Base-by-base conservation (phyloP, 2,113 vertebrate species). In the Elephas maximus region DNA sequence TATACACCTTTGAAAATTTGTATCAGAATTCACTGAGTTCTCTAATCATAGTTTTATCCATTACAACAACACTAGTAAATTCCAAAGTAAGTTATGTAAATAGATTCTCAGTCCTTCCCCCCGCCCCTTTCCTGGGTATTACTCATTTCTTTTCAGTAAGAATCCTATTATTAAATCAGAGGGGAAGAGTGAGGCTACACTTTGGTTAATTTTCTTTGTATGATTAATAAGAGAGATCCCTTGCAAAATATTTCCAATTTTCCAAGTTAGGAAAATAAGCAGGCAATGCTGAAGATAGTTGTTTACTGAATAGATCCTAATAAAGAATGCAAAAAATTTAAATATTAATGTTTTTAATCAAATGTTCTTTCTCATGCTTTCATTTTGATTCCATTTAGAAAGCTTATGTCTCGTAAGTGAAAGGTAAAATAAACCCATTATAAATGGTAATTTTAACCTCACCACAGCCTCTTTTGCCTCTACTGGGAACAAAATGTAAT, bases 161-260 rank as follows among this genome's bases (percentile, higher is more conserved):
- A 90, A 94, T 78, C 12, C 44, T 73, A 74, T 33, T 67, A 88
- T 24, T 7, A 84, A 91, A 15, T 33, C 96, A 44, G 53, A 95
- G 33, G n/a, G n/a, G n/a, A 63, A 73, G 94, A 73, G 11, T 53
- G 41, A 26, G 10, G 63, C 18, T 91, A 4, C 77, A 48, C 76
- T 86, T 82, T 96, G 37, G 69, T 94, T 94, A 53, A 84, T 73
- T 80, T 94, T 45, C 44, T 86, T 84, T 88, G 30, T 53, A 94
- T 7, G 37, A 37, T 37, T 37, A 83, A 84, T 94, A 71, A 90
- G 37, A 21, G 26, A 92, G 26, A 81, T 45, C 2, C 65, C 33
- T 87, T 88, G 28, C n/a, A 86, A 80, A n/a, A 57, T 53, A 93
- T 30, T 88, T 96, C 48, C 44, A 95, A 73, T 51, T 92, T 96